Percentiles rank a stretch among this genome's conserved stretches.
These are phyloP conservation scores for Caenorhabditis sp. DNA, from an alignment of 2,888 invertebrate species.

Conservation along the genomic window DNA sequence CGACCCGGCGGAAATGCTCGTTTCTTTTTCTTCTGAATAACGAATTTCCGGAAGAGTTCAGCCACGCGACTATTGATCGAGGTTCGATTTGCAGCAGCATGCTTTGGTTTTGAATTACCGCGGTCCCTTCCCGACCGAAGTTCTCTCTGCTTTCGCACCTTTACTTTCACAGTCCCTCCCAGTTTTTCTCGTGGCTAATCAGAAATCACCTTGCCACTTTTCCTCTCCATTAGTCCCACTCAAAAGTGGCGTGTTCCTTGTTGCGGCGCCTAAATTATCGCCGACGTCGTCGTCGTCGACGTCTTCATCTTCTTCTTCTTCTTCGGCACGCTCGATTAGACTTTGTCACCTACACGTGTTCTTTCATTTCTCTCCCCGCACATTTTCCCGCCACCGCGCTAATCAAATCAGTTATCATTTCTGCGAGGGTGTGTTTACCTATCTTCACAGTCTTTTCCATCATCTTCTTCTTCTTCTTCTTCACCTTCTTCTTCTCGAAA, in stretches of 20 bases:
- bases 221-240: not conserved
- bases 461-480: not conserved
- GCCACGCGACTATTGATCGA: slow-evolving; percentile 2
- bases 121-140: too few relatives aligned
- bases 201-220: not conserved
- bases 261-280: not conserved
- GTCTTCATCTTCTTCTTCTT: slow-evolving; percentile 22
- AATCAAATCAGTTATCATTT: slow-evolving; percentile 54
- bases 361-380: slow-evolving; percentile 8
- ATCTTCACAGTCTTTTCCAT: slow-evolving; percentile 21
- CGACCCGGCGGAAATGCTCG: slow-evolving; percentile 18
- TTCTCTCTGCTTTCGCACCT: not conserved
- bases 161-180: not conserved
- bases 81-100: not conserved
- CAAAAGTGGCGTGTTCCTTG: slow-evolving; percentile 20
- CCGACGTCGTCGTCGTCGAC: not conserved
- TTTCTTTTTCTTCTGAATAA: slow-evolving; percentile 25
- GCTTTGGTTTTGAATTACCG: not conserved
- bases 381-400: slow-evolving; percentile 15
- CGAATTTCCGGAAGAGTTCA: slow-evolving; percentile 1
- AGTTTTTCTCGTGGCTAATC: not conserved
- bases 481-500: slow-evolving; percentile 14
- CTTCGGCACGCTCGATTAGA: slow-evolving; percentile 39
- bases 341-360: slow-evolving; percentile 41
- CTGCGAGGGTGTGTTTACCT: slow-evolving; percentile 32